Evolutionary conservation across 2,113 vertebrate genomes (phyloP), one percentile per base, ranked within the genome.

Genomic region (Phrynosoma blainvillii): DNA sequence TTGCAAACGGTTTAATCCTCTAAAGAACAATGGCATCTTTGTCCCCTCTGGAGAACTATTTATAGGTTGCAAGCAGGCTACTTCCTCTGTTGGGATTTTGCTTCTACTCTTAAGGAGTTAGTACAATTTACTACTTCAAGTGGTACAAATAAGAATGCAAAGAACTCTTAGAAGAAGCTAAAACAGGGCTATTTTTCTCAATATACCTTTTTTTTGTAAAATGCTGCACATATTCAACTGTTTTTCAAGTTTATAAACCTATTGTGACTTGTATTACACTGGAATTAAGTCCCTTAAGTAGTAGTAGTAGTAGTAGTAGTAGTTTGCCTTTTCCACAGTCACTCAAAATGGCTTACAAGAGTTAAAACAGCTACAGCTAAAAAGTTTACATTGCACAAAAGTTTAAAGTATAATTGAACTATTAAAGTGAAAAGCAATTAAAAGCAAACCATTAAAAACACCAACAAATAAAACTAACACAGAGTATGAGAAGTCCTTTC

Each of bases 11-110:
- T 40, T 88, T 94, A 93, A 91, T 90, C 91, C 92, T 93, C 84
- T 87, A 87, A 5, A 79, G 92, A 92, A 95, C 93, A 95, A 93
- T 8, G 85, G 18, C 91, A 91, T 87, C 92, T 90, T 93, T 96
- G 93, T 95, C 5, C 5, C 47, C 73, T 89, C 85, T 88, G 89
- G 84, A 84, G 7, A 86, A 91, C 90, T 96, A 95, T 94, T 95
- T 93, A 93, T 95, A 95, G 92, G 25, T 77, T 92, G 82, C 2
- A 12, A n/a, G 62, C 42, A 86, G 54, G 88, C 83, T 75, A 83
- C 87, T 95, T 95, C 90, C 89, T 92, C 59, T 79, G 73, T 83
- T 65, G 23, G 75, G 79, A 93, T 92, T 89, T 93, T 87, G 84
- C 56, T 90, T 84, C 36, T 82, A 89, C 2, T 85, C 68, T 84